phyloP scores from a whole-genome alignment of 2,113 vertebrate genomes.

The Anguilla japonica region DNA sequence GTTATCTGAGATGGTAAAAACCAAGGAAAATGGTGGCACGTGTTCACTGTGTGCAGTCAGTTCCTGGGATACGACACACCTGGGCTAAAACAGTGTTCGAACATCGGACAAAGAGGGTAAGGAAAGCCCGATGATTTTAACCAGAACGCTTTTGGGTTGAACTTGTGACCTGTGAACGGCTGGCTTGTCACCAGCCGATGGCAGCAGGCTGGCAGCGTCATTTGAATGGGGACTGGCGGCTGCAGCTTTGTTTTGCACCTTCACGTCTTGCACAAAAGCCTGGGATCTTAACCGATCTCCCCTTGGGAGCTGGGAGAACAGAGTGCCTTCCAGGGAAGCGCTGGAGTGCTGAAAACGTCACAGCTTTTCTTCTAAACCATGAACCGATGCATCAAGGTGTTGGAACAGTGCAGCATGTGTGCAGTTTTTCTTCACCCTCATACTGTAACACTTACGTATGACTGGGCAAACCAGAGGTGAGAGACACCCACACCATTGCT shows the following conservation, averaged over 20 bases:
- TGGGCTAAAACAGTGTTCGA: not conserved
- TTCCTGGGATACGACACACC: not conserved
- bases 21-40: not conserved
- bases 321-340: not conserved
- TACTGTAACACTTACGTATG: too few relatives aligned
- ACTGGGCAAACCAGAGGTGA: not conserved
- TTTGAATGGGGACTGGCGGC: not conserved
- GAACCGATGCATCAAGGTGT: not conserved
- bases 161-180: not conserved
- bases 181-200: not conserved
- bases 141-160: not conserved
- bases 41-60: not conserved
- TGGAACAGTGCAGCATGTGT: not conserved
- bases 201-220: not conserved
- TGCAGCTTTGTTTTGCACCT: not conserved
- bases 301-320: not conserved
- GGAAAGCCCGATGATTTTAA: not conserved
- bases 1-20: not conserved
- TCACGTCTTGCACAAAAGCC: not conserved
- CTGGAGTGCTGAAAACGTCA: not conserved
- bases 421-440: not conserved
- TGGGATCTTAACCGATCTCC: not conserved
- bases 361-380: not conserved
- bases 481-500: not conserved
- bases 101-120: constrained; percentile 3